Base-by-base conservation (phyloP, 1,140 invertebrate species). In the Chironomus tepperi region DNA sequence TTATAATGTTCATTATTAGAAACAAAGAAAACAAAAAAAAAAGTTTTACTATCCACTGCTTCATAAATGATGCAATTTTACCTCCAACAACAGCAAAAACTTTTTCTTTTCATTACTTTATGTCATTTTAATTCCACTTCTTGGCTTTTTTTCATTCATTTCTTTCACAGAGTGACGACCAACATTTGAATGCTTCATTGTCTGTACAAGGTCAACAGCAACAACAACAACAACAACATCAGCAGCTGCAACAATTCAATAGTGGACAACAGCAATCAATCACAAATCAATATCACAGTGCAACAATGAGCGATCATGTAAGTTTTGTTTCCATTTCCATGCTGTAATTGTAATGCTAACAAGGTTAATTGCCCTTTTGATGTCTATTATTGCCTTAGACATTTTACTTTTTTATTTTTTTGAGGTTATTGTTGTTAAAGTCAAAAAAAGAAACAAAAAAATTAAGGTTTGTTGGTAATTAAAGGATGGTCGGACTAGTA, bases 111-210 rank as follows among this genome's bases (percentile, higher is more conserved):
- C 24, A 34, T 34, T 34, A 34, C 24, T 34, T 34, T 34, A 1
- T 34, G 24, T 34, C 24, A 57, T 57, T 57, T 57, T 57, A 10
- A 57, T 70, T 70, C 10, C 10, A 70, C n/a, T 57, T 21, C 65
- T 70, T 19, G 16, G 9, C 19, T 1, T 16, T 16, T 19, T 67
- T 70, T 21, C 19, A 0, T 70, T 57, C n/a, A n/a, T 57, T n/a
- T 57, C 8, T n/a, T 3, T 57, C 19, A 18, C 65, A 70, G 65
- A 70, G 19, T 70, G 18, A 70, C 65, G 65, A 70, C n/a, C 3
- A 70, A 19, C n/a, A 70, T 21, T 70, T 70, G 65, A 70, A 70
- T 70, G 65, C 18, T 70, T 70, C 65, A 70, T 70, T 70, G 19
- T 70, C 65, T 8, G 47, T 57, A n/a, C 47, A 57, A 57, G 47